Evolutionary conservation across 2,797 vertebrate species (phyloP).

Genomic region (Eutrigla gurnardus): DNA sequence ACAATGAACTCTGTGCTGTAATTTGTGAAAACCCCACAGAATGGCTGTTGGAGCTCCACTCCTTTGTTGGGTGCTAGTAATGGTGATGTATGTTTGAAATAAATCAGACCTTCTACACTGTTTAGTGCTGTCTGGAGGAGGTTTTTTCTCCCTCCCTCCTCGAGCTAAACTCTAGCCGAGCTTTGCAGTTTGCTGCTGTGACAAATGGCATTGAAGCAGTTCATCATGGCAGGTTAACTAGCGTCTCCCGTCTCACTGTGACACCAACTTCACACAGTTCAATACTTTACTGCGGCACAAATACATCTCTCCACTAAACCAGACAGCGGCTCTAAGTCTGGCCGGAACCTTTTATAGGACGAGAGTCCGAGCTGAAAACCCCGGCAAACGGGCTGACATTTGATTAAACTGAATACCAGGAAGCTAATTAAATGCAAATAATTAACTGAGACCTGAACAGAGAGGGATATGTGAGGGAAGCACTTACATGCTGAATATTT

Average conservation of each 20-base stretch:
- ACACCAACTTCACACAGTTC: constrained; percentile 49
- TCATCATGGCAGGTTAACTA: constrained; percentile 72
- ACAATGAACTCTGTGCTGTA: constrained; percentile 5
- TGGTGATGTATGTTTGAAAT: constrained; percentile 61
- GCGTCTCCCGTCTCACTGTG: constrained; percentile 42
- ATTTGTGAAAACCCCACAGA: constrained; percentile 21
- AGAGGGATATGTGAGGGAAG: neutral
- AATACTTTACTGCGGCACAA: constrained; percentile 53
- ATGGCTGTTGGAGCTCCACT: constrained; percentile 8
- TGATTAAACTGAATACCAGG: constrained; percentile 1
- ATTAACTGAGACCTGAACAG: constrained; percentile 5
- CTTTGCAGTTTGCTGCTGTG: constrained; percentile 45
- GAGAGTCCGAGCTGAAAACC: neutral
- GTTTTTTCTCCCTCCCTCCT: neutral
- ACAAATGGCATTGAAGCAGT: constrained; percentile 61
- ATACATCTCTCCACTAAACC: constrained; percentile 50
- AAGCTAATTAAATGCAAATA: constrained; percentile 38
- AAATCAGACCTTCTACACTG: constrained; percentile 61
- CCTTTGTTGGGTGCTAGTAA: constrained; percentile 29
- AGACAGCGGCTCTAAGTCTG: constrained; percentile 29
- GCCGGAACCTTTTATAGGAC: constrained; percentile 27
- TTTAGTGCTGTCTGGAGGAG: constrained; percentile 49
- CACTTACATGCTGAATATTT: constrained; percentile 22
- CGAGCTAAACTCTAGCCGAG: constrained; percentile 14
- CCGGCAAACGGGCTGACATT: neutral